Percentiles rank a stretch among this genome's conserved stretches.
Evolutionary conservation across 2,113 vertebrate species (phyloP).

Genomic region (Anoura caudifer): DNA sequence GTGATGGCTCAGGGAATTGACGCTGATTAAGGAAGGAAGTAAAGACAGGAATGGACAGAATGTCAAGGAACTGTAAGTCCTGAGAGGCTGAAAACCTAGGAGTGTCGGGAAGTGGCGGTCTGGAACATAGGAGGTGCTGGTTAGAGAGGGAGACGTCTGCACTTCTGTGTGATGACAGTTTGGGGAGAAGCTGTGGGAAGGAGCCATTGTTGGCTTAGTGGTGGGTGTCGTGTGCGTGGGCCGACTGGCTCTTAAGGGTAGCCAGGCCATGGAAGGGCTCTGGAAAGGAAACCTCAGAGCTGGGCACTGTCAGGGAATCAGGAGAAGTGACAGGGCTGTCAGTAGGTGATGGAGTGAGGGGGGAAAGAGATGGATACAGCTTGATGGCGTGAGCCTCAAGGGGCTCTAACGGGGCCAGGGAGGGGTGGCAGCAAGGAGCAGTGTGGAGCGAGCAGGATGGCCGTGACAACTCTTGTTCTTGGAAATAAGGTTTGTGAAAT

Average conservation of each 20-base stretch:
- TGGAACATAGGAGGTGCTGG: not conserved
- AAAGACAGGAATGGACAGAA: not conserved
- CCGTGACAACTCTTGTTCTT: not conserved
- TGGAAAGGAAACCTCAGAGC: not conserved
- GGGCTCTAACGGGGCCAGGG: rapidly evolving
- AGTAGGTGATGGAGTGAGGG: not conserved
- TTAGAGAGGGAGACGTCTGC: not conserved
- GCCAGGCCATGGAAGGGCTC: not conserved
- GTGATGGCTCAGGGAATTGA: not conserved
- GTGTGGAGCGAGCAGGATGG: too few relatives aligned
- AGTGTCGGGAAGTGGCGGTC: not conserved
- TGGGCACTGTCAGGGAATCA: not conserved
- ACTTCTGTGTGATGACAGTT: not conserved
- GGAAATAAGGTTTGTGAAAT: not conserved
- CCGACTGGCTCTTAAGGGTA: not conserved
- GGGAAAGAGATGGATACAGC: rapidly evolving
- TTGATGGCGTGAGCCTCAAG: not conserved
- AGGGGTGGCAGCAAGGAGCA: not conserved
- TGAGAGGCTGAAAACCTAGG: not conserved
- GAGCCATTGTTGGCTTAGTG: not conserved
- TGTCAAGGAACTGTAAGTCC: not conserved
- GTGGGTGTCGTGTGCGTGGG: not conserved
- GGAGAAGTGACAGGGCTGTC: not conserved
- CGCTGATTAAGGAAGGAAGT: not conserved
- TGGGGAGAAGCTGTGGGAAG: not conserved